A percentile compares a stretch with the other conserved stretches of the same genome.
phyloP scores from a whole-genome alignment of 2,113 vertebrate species.

The Panurus biarmicus region DNA sequence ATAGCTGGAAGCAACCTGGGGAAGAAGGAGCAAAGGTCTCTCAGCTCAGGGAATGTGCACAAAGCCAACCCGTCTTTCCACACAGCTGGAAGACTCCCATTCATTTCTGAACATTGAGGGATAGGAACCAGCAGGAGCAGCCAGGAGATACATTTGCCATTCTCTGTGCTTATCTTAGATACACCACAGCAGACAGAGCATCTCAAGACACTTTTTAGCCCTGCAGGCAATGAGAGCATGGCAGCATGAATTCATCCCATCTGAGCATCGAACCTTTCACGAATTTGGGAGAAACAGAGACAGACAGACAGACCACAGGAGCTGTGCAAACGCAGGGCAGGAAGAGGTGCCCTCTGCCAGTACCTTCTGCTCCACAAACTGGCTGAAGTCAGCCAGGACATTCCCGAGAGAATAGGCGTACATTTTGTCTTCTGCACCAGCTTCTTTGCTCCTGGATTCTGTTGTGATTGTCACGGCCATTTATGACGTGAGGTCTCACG shows the following conservation, averaged over 20 bases:
- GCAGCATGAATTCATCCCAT: background rate
- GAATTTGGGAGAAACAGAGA: background rate
- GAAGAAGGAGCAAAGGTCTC: background rate
- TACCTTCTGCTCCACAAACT: background rate
- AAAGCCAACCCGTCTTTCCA: background rate
- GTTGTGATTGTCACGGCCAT: background rate
- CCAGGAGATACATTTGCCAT: background rate
- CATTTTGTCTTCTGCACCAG: background rate
- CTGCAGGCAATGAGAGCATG: background rate
- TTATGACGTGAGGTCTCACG: accelerated
- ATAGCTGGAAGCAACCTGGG: background rate
- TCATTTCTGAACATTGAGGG: background rate
- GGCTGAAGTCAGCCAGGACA: background rate
- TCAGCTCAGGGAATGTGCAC: background rate
- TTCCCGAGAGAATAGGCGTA: background rate
- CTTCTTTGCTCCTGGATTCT: background rate
- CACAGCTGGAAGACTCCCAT: background rate
- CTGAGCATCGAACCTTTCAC: background rate
- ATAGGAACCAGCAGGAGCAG: background rate
- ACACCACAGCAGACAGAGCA: background rate
- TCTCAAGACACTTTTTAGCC: background rate
- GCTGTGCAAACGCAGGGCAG: accelerated
- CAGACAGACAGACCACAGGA: background rate
- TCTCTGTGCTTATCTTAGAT: background rate
- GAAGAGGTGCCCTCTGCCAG: background rate